These are phyloP conservation scores for Potorous gilbertii DNA, from an alignment of 2,797 vertebrate species.

Conservation along the genomic window DNA sequence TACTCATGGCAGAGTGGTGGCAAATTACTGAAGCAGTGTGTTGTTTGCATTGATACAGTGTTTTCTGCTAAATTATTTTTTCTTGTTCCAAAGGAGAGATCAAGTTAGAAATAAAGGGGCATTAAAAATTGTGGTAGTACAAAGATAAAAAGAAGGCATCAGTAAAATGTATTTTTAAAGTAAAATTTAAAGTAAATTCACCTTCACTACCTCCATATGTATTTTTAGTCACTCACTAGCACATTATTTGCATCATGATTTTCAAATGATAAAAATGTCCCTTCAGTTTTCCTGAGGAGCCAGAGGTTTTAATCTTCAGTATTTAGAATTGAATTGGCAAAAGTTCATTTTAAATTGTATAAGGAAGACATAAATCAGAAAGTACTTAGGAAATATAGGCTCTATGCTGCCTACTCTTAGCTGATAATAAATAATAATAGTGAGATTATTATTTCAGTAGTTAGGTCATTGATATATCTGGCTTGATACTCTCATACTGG, in stretches of 20 bases:
- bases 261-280: constrained; percentile 31
- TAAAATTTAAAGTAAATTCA: neutral
- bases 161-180: neutral
- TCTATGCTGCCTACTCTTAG: constrained; percentile 15
- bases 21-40: neutral
- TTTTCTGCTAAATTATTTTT: neutral
- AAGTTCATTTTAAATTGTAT: constrained; percentile 45
- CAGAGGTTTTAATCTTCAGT: constrained; percentile 15
- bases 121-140: neutral
- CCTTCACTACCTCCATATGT: neutral
- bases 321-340: constrained; percentile 27
- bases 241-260: constrained; percentile 33
- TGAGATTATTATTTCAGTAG: neutral
- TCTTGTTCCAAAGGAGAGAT: neutral
- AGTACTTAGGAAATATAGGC: constrained; percentile 11
- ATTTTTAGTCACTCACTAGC: constrained; percentile 32
- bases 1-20: neutral
- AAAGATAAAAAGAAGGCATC: neutral
- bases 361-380: constrained; percentile 27
- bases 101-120: neutral
- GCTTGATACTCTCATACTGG: constrained; percentile 17
- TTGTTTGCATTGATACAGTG: neutral
- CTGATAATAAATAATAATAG: constrained; percentile 39
- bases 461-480: constrained; percentile 17
- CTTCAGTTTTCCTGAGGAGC: constrained; percentile 37